phyloP scores from a whole-genome alignment of 2,113 vertebrate species.

The Ascaphus truei region DNA sequence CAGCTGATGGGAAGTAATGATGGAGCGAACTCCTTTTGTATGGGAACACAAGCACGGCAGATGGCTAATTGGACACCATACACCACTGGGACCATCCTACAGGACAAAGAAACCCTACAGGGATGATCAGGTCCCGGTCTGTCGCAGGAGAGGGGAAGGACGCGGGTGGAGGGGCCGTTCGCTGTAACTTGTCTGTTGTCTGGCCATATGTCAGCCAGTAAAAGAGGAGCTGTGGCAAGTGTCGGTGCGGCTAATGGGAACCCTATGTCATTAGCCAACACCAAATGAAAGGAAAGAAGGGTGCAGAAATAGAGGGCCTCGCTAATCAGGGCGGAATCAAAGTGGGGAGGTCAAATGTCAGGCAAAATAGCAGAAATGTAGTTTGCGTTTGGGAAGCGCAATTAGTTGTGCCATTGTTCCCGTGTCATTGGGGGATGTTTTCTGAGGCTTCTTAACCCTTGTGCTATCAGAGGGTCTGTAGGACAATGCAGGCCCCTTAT shows the following conservation, averaged over 20 bases:
- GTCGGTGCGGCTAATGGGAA: background rate
- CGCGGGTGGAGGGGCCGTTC: slow-evolving; percentile 16
- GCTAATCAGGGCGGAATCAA: background rate
- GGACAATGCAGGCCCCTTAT: too few relatives aligned
- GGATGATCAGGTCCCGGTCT: slow-evolving; percentile 61
- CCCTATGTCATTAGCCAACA: background rate
- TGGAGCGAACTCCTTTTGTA: slow-evolving; percentile 43
- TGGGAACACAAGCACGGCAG: slow-evolving; percentile 60
- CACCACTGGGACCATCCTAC: slow-evolving; percentile 57
- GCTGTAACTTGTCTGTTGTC: slow-evolving; percentile 10
- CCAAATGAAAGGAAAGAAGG: too few relatives aligned
- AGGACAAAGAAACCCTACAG: slow-evolving; percentile 58
- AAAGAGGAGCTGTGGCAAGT: background rate
- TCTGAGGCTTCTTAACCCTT: too few relatives aligned
- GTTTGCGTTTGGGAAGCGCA: too few relatives aligned
- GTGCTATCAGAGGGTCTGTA: too few relatives aligned
- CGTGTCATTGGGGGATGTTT: too few relatives aligned
- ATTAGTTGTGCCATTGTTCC: too few relatives aligned
- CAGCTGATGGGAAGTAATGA: slow-evolving; percentile 45
- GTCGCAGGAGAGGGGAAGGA: slow-evolving; percentile 38
- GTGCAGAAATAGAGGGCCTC: too few relatives aligned
- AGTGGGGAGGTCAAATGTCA: too few relatives aligned
- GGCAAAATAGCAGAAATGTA: too few relatives aligned
- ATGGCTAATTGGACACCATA: slow-evolving; percentile 85
- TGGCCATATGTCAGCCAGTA: slow-evolving; percentile 26